These are phyloP conservation scores for Eublepharis macularius DNA, from an alignment of 2,113 vertebrate species.

Conservation along the genomic window DNA sequence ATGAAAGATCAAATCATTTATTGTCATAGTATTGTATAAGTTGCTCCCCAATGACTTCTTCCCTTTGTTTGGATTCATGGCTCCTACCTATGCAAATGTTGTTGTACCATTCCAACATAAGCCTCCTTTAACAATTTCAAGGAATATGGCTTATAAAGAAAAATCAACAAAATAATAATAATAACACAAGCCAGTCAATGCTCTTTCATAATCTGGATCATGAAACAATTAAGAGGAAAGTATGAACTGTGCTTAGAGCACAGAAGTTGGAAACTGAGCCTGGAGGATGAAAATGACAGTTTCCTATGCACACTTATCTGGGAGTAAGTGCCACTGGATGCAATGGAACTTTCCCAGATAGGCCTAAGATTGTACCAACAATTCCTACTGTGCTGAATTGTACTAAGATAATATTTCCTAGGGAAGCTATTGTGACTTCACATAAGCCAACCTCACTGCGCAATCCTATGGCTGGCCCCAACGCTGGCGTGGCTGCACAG, in stretches of 20 bases:
- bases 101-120: too few species aligned
- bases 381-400: background rate
- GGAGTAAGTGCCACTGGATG: too few species aligned
- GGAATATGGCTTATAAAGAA: background rate
- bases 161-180: background rate
- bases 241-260: background rate
- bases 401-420: slow-evolving; percentile 51
- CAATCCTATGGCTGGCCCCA: too few species aligned
- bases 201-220: background rate
- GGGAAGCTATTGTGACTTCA: slow-evolving; percentile 31
- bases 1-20: too few species aligned
- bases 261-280: background rate
- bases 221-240: background rate
- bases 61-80: too few species aligned
- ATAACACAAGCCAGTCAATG: background rate
- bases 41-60: background rate
- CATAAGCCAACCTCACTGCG: too few species aligned
- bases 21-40: too few species aligned
- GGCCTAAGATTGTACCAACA: background rate
- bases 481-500: too few species aligned
- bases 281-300: background rate
- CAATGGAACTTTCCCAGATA: too few species aligned
- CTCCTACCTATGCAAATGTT: too few species aligned
- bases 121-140: background rate
- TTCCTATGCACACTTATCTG: background rate